Evolutionary conservation across 2,888 invertebrate species (phyloP), one percentile per base, ranked within the genome.

Genomic region (Drosophila pseudotakahashii): DNA sequence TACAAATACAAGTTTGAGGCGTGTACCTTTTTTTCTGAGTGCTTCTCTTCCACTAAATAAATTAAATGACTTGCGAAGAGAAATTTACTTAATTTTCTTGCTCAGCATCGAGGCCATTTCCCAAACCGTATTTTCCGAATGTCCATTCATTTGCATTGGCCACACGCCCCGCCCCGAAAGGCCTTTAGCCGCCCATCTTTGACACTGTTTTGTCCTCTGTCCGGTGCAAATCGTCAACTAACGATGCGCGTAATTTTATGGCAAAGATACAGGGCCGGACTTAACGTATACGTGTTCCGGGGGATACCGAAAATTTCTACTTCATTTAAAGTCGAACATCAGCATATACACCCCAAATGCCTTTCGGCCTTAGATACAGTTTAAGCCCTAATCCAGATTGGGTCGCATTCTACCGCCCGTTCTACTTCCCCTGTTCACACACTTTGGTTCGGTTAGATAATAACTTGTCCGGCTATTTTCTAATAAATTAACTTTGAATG

Each of bases 231-330:
- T 78, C 80, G 88, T 79, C 79, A 88, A 72, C 84, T 89, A 89
- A 89, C 89, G 90, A 90, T 85, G 89, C 90, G 89, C 88, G 79
- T 89, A 90, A 89, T 90, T 89, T 88, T 79, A 90, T 90, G 87
- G 84, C 84, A 75, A 62, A 63, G 76, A 80, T 45, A 59, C 54
- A 53, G 71, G 48, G n/a, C 5, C 47, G 10, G 30, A 44, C 45
- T 44, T 34, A 14, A 4, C 14, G 52, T 11, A 13, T 63, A 30
- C 34, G 42, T 42, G 42, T 23, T 5, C 9, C 19, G 23, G 44
- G 45, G 53, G 36, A 32, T 26, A 32, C n/a, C n/a, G 45, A 66
- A 55, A 47, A 70, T 88, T 86, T 85, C 86, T 86, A 88, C 79
- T 79, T 85, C 88, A 85, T 85, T 88, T 86, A 88, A 82, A 88